Base-by-base conservation (phyloP, 2,888 invertebrate genomes). In the Apamea epomidion region DNA sequence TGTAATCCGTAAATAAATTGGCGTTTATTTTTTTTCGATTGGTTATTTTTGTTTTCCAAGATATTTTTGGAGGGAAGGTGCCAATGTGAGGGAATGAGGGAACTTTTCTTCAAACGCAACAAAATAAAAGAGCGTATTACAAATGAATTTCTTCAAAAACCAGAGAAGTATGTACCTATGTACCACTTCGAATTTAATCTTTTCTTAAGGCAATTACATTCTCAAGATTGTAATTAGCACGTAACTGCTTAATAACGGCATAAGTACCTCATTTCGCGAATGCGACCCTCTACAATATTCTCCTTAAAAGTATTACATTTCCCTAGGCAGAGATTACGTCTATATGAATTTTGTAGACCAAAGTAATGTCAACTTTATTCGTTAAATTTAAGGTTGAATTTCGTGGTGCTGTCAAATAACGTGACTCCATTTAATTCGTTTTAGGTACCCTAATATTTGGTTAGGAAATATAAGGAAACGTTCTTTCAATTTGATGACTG, bases 381-480 rank as follows among this genome's bases (percentile, higher is more conserved):
- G 0, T 0, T 14, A 0, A 1, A 0, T 0, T 1, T 75, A 82
- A 25, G 69, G 68, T 73, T 45, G 16, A 68, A 37, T 76, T 68
- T 88, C 3, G 6, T 1, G 5, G 32, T 68, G 0, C 14, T 51
- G 3, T 32, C 1, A 5, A 25, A 25, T 68, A 64, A 74, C 64
- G 74, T 88, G 82, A 76, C 80, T 81, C 32, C n/a, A 75, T 89
- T 86, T 88, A 88, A 89, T 83, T 86, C 80, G 78, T 76, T 86
- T 79, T 42, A 76, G 74, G 82, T 77, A 81, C 45, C 42, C 73
- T 83, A 82, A 90, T 88, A 87, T 88, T 87, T 90, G 89, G 75
- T 82, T 78, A 75, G 51, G 75, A 58, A 73, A 82, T 82, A 58
- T 84, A 84, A 83, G 80, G 51, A 80, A 89, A 84, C n/a, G 76